These are phyloP conservation scores for Folsomia manolachei DNA, from an alignment of 2,888 invertebrate genomes.

Conservation along the genomic window DNA sequence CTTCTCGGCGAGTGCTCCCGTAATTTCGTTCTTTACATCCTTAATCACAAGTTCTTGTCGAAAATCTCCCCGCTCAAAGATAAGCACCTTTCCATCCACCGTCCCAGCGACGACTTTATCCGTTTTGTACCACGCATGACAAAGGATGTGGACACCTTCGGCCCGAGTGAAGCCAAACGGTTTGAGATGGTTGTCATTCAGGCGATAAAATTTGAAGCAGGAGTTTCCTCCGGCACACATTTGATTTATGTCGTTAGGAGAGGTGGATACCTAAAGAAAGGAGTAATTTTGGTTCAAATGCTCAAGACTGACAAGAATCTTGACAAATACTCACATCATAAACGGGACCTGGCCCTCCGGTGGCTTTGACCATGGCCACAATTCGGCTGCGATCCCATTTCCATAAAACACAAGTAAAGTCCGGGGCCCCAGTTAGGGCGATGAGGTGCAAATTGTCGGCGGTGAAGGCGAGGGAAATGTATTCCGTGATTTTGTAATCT, in stretches of 20 bases:
- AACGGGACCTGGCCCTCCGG: conserved; percentile 65
- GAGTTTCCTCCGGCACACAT: conserved; percentile 65
- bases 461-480: conserved; percentile 68
- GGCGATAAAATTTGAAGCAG: conserved; percentile 71
- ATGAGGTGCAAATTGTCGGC: conserved; percentile 74
- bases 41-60: conserved; percentile 63
- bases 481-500: conserved; percentile 60
- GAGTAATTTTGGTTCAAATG: background rate
- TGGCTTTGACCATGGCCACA: conserved; percentile 70
- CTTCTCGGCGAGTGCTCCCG: conserved; percentile 47
- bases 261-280: conserved; percentile 65
- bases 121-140: conserved; percentile 72
- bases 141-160: conserved; percentile 70
- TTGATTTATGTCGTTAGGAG: conserved; percentile 73
- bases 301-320: background rate
- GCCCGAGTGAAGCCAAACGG: conserved; percentile 81
- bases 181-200: conserved; percentile 73
- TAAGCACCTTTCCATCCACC: conserved; percentile 68
- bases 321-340: conserved; percentile 56
- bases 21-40: conserved; percentile 59
- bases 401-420: conserved; percentile 76
- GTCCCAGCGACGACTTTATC: conserved; percentile 83
- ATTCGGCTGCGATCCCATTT: conserved; percentile 79
- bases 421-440: conserved; percentile 77
- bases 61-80: conserved; percentile 82